phyloP scores from a whole-genome alignment of 1,140 invertebrate genomes.

The Acromyrmex heyeri region DNA sequence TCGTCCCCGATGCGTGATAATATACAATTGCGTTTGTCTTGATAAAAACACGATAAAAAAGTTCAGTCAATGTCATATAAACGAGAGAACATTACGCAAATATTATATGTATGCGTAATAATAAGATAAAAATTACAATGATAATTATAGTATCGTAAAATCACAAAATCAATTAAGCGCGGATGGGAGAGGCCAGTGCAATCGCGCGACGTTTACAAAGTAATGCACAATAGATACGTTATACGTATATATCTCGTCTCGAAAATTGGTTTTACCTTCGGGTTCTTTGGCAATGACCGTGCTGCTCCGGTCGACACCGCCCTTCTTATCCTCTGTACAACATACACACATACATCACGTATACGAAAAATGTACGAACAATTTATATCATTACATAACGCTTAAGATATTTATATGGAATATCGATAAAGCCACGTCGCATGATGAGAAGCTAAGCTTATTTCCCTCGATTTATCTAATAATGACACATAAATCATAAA shows the following conservation, averaged over 20 bases:
- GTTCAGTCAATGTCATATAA: background rate
- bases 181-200: slow-evolving; percentile 61
- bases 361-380: slow-evolving; percentile 75
- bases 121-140: background rate
- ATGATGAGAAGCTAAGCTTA: slow-evolving; percentile 31
- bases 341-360: slow-evolving; percentile 86
- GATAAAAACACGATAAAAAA: background rate
- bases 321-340: slow-evolving; percentile 94
- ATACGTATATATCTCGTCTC: slow-evolving; percentile 65
- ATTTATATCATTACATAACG: slow-evolving; percentile 65
- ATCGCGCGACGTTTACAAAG: slow-evolving; percentile 49
- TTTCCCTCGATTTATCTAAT: background rate
- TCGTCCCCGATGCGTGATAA: background rate
- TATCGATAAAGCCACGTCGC: slow-evolving; percentile 53
- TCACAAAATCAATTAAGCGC: background rate
- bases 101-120: no score
- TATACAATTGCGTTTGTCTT: no score
- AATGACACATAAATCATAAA: background rate
- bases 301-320: slow-evolving; percentile 96
- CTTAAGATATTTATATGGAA: slow-evolving; percentile 33
- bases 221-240: slow-evolving; percentile 34
- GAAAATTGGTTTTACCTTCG: slow-evolving; percentile 90
- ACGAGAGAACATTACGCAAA: background rate
- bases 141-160: background rate
- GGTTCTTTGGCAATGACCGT: slow-evolving; percentile 97